Evolutionary conservation across 2,888 invertebrate species (phyloP), one percentile per base, ranked within the genome.

Genomic region (Napeogenes inachia): DNA sequence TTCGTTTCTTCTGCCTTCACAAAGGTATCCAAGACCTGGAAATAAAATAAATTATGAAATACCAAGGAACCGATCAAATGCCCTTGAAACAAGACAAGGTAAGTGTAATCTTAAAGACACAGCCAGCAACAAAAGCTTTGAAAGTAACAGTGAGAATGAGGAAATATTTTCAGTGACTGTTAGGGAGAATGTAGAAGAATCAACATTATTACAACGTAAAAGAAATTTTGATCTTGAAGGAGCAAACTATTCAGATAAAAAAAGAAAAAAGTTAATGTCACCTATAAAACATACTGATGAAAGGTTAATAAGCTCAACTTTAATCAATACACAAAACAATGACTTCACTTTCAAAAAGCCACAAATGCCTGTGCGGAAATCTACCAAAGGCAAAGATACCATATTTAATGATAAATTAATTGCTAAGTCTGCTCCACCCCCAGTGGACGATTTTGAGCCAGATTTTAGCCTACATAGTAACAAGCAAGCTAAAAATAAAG

Each of bases 1-100:
- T 30, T 61, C 62, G 13, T 80, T 75, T 70, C 66, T 75, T 32
- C 71, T 85, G 21, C 84, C 84, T 65, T 82, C 81, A 57, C 82
- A 87, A 71, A 82, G 85, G 66, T 86, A 87, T 64, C 79, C 82
- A 57, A 77, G 69, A 62, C 76, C 80, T 60, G 30, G 50, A 57
- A 45, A 38, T 30, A 13, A 57, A 57, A 56, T 13, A 47, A 50
- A 38, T 57, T 47, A 33, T 35, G 30, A 64, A 4, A 13, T 47
- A 56, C 45, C n/a, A 54, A 54, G 45, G 21, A n/a, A 42, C 38
- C 6, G 3, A 50, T 4, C 21, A 3, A 50, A 59, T 33, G 32
- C 47, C n/a, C 10, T 42, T 59, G 13, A 57, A 33, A 60, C 58
- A 21, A 55, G 57, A 33, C 50, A 47, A 45, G 45, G 33, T 30